A percentile compares a stretch with the other conserved stretches of the same genome.
These are phyloP conservation scores for Dendrocopos noguchii DNA, from an alignment of 2,113 vertebrate species.

Conservation along the genomic window DNA sequence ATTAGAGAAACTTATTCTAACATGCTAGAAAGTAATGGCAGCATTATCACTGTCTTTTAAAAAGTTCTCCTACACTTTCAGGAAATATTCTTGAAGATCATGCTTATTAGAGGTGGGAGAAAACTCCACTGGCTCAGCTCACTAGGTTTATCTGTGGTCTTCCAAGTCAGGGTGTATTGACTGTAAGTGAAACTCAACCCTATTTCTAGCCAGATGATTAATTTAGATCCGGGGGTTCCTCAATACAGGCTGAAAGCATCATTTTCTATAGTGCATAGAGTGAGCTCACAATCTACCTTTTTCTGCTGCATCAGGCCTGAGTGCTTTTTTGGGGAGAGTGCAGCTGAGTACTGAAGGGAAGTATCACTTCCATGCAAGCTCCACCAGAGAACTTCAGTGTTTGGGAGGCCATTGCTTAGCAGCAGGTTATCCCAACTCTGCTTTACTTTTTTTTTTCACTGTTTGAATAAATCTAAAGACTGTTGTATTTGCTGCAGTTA, in stretches of 20 bases:
- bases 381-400: neutral
- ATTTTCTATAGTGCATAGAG: neutral
- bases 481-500: neutral
- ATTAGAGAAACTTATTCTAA: neutral
- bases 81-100: neutral
- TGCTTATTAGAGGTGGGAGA: neutral
- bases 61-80: neutral
- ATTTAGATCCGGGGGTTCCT: neutral
- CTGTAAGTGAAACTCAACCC: neutral
- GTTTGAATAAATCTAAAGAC: neutral
- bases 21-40: neutral
- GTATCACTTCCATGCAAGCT: neutral
- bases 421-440: neutral
- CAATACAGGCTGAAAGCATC: neutral
- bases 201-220: neutral
- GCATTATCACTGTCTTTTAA: neutral
- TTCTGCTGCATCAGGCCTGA: neutral
- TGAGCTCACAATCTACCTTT: neutral
- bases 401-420: neutral
- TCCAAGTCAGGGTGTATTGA: accelerated
- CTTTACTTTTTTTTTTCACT: no score
- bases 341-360: neutral
- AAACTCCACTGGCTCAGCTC: neutral
- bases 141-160: neutral
- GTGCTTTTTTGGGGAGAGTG: neutral